A percentile compares a stretch with the other conserved stretches of the same genome.
Evolutionary conservation across 2,113 vertebrate genomes (phyloP).

Genomic region (Cebus imitator): DNA sequence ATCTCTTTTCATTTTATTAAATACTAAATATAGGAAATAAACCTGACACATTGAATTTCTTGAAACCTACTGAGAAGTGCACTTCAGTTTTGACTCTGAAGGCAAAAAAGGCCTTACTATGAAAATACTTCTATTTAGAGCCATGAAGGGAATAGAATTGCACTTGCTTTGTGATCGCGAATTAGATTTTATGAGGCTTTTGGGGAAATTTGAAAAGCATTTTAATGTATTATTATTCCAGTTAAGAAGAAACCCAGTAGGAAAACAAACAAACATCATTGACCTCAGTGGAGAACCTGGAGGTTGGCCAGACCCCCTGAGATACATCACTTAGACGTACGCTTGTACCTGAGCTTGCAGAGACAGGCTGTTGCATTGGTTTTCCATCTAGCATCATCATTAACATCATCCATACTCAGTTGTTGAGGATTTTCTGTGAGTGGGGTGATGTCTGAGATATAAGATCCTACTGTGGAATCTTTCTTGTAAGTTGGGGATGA

Average conservation of each 20-base stretch:
- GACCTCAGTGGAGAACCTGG: neutral
- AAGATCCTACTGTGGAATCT: neutral
- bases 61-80: slow-evolving; percentile 9
- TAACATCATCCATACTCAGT: neutral
- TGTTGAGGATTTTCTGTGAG: neutral
- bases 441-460: neutral
- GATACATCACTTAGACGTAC: neutral
- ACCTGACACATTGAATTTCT: slow-evolving; percentile 16
- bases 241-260: neutral
- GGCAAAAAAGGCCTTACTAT: neutral
- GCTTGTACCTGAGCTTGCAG: neutral
- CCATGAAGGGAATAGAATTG: neutral
- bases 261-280: neutral
- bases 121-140: slow-evolving; percentile 36
- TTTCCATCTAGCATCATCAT: neutral
- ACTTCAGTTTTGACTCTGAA: slow-evolving; percentile 15
- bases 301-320: neutral
- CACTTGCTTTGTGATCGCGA: neutral
- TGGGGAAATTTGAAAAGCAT: neutral
- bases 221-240: slow-evolving; percentile 1
- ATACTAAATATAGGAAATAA: slow-evolving; percentile 60
- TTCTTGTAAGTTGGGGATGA: neutral
- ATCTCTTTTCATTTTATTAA: slow-evolving; percentile 62
- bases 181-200: slow-evolving; percentile 24
- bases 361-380: neutral